A percentile compares a stretch with the other conserved stretches of the same genome.
These are phyloP conservation scores for Amia ocellicauda DNA, from an alignment of 2,113 vertebrate genomes.

Conservation along the genomic window DNA sequence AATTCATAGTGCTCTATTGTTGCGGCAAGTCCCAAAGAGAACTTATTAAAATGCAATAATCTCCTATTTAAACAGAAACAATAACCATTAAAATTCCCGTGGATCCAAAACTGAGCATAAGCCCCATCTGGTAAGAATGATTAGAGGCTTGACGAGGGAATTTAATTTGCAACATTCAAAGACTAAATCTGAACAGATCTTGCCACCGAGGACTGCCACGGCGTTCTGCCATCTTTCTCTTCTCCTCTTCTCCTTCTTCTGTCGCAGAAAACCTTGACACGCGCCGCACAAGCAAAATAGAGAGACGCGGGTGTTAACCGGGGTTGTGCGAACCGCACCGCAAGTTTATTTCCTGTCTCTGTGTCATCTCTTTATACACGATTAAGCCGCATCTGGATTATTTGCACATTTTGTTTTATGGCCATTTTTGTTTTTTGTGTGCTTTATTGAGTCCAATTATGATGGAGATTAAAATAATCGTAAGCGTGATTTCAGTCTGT, in stretches of 20 bases:
- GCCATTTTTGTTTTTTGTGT: not conserved
- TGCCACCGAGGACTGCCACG: slow-evolving; percentile 77
- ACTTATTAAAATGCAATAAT: slow-evolving; percentile 99
- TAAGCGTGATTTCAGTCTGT: not conserved
- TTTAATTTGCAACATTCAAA: slow-evolving; percentile 99
- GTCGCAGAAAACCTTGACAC: slow-evolving; percentile 15
- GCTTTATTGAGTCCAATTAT: slow-evolving; percentile 6
- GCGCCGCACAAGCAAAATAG: slow-evolving; percentile 13
- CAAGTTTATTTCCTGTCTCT: slow-evolving; percentile 11
- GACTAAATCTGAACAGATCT: slow-evolving; percentile 93
- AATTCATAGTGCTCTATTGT: slow-evolving; percentile 97
- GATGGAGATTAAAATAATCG: slow-evolving; percentile 15
- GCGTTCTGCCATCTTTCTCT: slow-evolving; percentile 78
- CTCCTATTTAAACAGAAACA: slow-evolving; percentile 99
- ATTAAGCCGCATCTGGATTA: slow-evolving; percentile 1
- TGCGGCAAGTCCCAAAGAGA: slow-evolving; percentile 95
- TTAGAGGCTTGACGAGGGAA: slow-evolving; percentile 98
- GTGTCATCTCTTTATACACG: not conserved
- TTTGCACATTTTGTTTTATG: not conserved
- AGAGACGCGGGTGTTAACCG: not conserved
- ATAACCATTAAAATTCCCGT: slow-evolving; percentile 99
- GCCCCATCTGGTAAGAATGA: slow-evolving; percentile 99
- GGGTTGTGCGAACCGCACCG: slow-evolving; percentile 11
- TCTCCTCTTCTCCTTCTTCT: slow-evolving; percentile 40
- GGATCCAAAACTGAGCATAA: slow-evolving; percentile 95